These are phyloP conservation scores for Platysteira castanea DNA, from an alignment of 2,113 vertebrate species.

Conservation along the genomic window DNA sequence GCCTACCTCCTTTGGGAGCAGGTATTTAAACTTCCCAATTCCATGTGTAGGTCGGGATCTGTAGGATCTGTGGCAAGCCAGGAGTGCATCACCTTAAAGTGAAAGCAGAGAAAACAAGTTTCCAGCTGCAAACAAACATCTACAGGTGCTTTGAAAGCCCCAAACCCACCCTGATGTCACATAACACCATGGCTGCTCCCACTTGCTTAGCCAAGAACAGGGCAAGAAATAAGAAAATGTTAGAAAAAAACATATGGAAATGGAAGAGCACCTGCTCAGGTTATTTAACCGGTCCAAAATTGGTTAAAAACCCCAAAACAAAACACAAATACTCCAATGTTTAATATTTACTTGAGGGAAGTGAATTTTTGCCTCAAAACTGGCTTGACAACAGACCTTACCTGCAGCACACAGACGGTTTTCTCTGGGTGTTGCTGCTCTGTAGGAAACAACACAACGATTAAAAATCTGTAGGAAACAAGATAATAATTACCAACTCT, in stretches of 20 bases:
- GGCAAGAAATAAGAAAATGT: background rate
- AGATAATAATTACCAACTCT: background rate
- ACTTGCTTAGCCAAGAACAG: background rate
- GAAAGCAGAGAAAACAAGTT: background rate
- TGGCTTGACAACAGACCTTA: background rate
- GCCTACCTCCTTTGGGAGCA: conserved; percentile 79
- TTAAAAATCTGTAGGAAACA: background rate
- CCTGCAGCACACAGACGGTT: conserved; percentile 61
- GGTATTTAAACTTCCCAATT: conserved; percentile 82
- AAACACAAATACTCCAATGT: background rate
- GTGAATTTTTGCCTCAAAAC: background rate
- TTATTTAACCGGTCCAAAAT: background rate
- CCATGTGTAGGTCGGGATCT: conserved; percentile 80
- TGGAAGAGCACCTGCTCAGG: background rate
- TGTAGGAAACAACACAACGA: background rate
- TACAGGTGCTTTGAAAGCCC: background rate
- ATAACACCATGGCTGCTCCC: accelerated
- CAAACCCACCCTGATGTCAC: background rate
- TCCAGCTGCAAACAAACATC: background rate
- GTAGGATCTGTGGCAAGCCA: conserved; percentile 72
- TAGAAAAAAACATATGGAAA: background rate
- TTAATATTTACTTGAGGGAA: background rate
- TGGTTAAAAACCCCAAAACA: accelerated
- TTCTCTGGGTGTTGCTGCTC: conserved; percentile 14
- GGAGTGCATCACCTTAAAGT: conserved; percentile 45